Evolutionary conservation across 2,888 invertebrate genomes (phyloP), one percentile per base, ranked within the genome.

Genomic region (Scaptomyza polygonia): DNA sequence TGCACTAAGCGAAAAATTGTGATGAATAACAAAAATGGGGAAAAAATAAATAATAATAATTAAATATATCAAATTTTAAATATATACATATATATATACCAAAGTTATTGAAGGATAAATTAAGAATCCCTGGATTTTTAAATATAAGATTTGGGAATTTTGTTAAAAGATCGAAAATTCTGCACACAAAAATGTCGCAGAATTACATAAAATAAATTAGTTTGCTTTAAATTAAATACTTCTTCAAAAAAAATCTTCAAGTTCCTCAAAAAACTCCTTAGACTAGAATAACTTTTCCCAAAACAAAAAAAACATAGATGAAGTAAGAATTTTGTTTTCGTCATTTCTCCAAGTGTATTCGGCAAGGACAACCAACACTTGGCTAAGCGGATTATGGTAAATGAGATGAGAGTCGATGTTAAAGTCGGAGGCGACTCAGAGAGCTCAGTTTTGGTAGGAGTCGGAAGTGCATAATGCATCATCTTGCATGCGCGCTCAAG

Each of bases 381-480:
- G 77, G 84, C 71, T 86, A 86, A 82, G 86, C 81, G 64, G 86
- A 78, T 86, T 86, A 82, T 34, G 16, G 48, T 14, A 49, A 39
- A 42, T 55, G 59, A 29, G 51, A 59, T 42, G 70, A 44, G 65
- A 66, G 55, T 51, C 44, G 59, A 47, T 27, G 32, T 21, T 12
- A 30, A 27, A 25, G 44, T 44, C 47, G 52, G 18, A 32, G n/a
- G n/a, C 66, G 72, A 81, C 78, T 78, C 70, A 70, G 21, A 70
- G 21, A 14, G 1, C 25, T 4, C 25, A 36, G 36, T 0, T 47
- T 9, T 44, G 7, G 16, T 9, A 44, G 7, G 16, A 71, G 76
- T 74, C 77, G 79, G 75, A 83, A 85, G 82, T 83, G 72, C 70
- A 84, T 81, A 83, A 87, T 87, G 79, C 88, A 84, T 84, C 83